Evolutionary conservation across 2,797 vertebrate species (phyloP), one percentile per base, ranked within the genome.

Genomic region (Aphelocoma californica): DNA sequence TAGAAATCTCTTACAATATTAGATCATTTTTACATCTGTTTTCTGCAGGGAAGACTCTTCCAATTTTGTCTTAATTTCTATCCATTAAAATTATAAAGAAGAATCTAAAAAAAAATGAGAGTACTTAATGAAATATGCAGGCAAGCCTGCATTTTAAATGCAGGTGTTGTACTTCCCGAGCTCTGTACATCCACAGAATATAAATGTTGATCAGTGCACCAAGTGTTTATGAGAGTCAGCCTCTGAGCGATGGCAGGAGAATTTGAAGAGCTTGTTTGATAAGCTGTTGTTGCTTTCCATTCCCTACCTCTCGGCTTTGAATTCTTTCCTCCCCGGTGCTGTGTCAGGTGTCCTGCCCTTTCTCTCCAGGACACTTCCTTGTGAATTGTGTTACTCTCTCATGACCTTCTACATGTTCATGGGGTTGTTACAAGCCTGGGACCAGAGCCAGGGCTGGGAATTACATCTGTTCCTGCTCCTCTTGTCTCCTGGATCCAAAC

Each of bases 11-110:
- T 67, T 95, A 6, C 23, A 81, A 54, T 92, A 81, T 92, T 70
- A 75, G 69, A 78, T 92, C 21, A 19, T 72, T 96, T 96, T 91
- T 44, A 87, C 53, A 77, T 83, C 70, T 93, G 66, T 93, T 92
- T 95, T 74, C 82, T 88, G 32, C 56, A 50, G 64, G 77, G 91
- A 92, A 60, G 71, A 29, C 34, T 72, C 69, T 70, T 73, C 57
- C 34, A 92, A 77, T 92, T 92, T 92, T 67, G 42, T 71, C 20
- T 54, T 90, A 86, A 90, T 93, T 95, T 75, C 70, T 90, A 20
- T 45, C 60, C 32, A 57, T 93, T 96, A 84, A 70, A 92, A 81
- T 72, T 7, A 48, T 48, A 83, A 89, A 91, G 57, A 83, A 67
- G 65, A 61, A 61, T 87, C 31, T 74, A 53, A 78, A 88, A 86